These are phyloP conservation scores for Bombus difficillimus DNA, from an alignment of 1,140 invertebrate genomes.

Conservation along the genomic window DNA sequence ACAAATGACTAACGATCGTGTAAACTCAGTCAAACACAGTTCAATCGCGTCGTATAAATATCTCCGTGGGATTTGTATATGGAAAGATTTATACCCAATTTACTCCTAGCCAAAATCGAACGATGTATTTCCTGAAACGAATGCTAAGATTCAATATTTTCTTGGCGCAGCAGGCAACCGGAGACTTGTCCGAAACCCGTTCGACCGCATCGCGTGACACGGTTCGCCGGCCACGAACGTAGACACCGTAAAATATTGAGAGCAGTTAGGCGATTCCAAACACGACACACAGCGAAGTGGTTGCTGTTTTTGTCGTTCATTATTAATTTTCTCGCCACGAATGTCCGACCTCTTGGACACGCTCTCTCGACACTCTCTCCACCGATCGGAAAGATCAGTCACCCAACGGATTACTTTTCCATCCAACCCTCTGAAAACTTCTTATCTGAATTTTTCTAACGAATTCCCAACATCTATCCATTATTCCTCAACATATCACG, in stretches of 20 bases:
- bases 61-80: not conserved
- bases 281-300: conserved; percentile 59
- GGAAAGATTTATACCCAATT: not conserved
- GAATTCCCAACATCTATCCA: not conserved
- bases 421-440: not conserved
- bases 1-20: not conserved
- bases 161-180: conserved; percentile 25
- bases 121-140: not conserved
- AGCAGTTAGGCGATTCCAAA: conserved; percentile 63
- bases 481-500: conserved; percentile 11
- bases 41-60: not conserved
- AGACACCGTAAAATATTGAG: conserved; percentile 70
- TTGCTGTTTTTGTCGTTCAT: conserved; percentile 67
- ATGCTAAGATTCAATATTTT: conserved; percentile 10
- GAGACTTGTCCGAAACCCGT: conserved; percentile 66
- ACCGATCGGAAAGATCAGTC: conserved; percentile 41
- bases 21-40: not conserved
- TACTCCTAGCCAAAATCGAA: not conserved
- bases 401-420: conserved; percentile 16
- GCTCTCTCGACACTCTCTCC: conserved; percentile 1
- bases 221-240: conserved; percentile 42
- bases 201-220: conserved; percentile 68
- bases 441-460: not conserved
- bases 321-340: conserved; percentile 71
- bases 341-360: conserved; percentile 26